phyloP scores from a whole-genome alignment of 2,888 invertebrate genomes.

The Coronaproctus castanopsis region DNA sequence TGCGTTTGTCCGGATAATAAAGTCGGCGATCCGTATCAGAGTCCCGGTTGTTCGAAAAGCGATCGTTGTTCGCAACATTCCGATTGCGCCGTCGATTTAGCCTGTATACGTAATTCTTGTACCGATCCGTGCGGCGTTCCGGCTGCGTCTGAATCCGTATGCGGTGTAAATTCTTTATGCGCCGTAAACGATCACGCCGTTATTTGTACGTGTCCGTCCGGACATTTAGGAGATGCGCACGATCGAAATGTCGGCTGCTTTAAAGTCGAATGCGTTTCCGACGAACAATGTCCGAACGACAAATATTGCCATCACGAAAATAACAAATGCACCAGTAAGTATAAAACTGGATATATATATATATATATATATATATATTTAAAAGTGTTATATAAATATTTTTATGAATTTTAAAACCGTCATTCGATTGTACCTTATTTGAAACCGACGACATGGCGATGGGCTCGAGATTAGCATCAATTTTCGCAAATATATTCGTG shows the following conservation, averaged over 20 bases:
- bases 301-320: conserved; percentile 52
- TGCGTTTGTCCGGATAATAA: conserved; percentile 60
- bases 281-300: conserved; percentile 51
- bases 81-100: conserved; percentile 53
- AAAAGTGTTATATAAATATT: too few relatives aligned
- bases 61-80: conserved; percentile 51
- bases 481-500: too few relatives aligned
- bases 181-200: conserved; percentile 64
- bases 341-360: too few relatives aligned
- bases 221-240: conserved; percentile 64
- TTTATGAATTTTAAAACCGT: too few relatives aligned
- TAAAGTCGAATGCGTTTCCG: conserved; percentile 58
- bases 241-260: conserved; percentile 59
- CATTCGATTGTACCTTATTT: too few relatives aligned
- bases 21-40: conserved; percentile 47
- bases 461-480: too few relatives aligned
- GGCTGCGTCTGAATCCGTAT: conserved; percentile 42
- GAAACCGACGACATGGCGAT: too few relatives aligned
- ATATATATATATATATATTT: neutral
- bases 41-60: conserved; percentile 55
- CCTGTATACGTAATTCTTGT: conserved; percentile 56
- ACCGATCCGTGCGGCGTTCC: conserved; percentile 70
- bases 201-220: conserved; percentile 70
- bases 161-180: conserved; percentile 75
- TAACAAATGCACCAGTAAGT: conserved; percentile 58